Conservation (phyloP, 2,888 invertebrate species). For the Leptinotarsa peninsularis region DNA sequence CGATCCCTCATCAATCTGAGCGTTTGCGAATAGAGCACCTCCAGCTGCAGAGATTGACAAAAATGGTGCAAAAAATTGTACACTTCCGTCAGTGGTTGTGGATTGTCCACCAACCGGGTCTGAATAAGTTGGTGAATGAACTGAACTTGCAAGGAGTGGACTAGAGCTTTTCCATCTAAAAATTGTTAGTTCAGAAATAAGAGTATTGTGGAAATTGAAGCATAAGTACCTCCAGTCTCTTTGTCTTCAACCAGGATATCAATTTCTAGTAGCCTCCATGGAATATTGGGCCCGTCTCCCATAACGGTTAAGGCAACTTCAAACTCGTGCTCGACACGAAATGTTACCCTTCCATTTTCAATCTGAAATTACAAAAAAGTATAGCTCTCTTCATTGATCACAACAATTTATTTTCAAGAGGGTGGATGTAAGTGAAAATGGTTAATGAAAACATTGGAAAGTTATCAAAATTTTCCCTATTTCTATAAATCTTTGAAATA, state of each 20-base stretch:
- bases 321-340: conserved; percentile 95
- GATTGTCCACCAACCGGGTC: conserved; percentile 84
- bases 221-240: conserved; percentile 85
- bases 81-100: conserved; percentile 82
- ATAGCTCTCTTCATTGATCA: no score
- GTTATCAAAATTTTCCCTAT: no score
- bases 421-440: no score
- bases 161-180: conserved; percentile 92
- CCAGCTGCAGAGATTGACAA: conserved; percentile 94
- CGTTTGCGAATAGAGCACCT: conserved; percentile 90
- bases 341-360: conserved; percentile 94
- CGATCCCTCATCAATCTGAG: conserved; percentile 88
- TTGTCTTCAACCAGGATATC: conserved; percentile 96
- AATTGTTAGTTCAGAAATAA: background rate
- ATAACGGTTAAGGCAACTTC: conserved; percentile 96
- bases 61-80: conserved; percentile 91
- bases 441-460: no score
- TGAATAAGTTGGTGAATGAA: conserved; percentile 96
- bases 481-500: no score
- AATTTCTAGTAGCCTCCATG: conserved; percentile 95
- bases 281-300: conserved; percentile 93
- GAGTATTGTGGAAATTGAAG: background rate
- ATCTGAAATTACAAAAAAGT: conserved; percentile 68
- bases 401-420: no score
- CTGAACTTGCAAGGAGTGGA: conserved; percentile 92